Conservation (phyloP, 2,888 invertebrate genomes). For the Drosophila paramelanica region DNA sequence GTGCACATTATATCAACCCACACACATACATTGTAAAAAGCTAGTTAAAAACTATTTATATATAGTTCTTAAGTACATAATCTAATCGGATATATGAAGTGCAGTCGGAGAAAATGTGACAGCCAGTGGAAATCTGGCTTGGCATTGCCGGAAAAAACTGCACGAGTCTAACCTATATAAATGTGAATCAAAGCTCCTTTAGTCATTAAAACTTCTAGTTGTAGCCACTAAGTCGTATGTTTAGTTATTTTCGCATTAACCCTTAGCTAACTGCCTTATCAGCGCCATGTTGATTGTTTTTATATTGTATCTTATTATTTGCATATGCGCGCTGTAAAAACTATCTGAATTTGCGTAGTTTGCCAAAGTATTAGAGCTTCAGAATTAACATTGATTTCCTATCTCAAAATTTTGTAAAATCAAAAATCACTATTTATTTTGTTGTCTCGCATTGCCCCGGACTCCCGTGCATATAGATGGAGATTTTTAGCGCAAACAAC, state of each 20-base stretch:
- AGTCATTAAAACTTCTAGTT: slow-evolving; percentile 61
- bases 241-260: slow-evolving; percentile 54
- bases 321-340: slow-evolving; percentile 36
- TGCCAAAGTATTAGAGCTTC: slow-evolving; percentile 67
- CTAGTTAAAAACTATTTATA: slow-evolving; percentile 71
- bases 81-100: slow-evolving; percentile 23
- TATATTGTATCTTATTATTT: slow-evolving; percentile 36
- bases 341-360: slow-evolving; percentile 38
- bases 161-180: slow-evolving; percentile 42
- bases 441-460: not conserved
- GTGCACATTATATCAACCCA: slow-evolving; percentile 49
- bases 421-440: slow-evolving; percentile 8
- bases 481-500: slow-evolving; percentile 27
- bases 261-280: slow-evolving; percentile 70
- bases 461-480: slow-evolving; percentile 45
- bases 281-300: slow-evolving; percentile 48
- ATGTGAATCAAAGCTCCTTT: slow-evolving; percentile 79
- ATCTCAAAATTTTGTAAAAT: slow-evolving; percentile 45
- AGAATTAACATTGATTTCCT: slow-evolving; percentile 28
- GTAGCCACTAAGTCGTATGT: slow-evolving; percentile 62
- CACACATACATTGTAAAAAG: slow-evolving; percentile 61
- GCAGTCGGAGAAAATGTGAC: slow-evolving; percentile 12
- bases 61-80: slow-evolving; percentile 36
- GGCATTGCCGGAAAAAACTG: slow-evolving; percentile 15
- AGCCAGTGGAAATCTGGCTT: not conserved